Percentiles rank a stretch among this genome's conserved stretches.
Conservation (phyloP, 2,888 invertebrate species). For the Drosophila kambysellisi region DNA sequence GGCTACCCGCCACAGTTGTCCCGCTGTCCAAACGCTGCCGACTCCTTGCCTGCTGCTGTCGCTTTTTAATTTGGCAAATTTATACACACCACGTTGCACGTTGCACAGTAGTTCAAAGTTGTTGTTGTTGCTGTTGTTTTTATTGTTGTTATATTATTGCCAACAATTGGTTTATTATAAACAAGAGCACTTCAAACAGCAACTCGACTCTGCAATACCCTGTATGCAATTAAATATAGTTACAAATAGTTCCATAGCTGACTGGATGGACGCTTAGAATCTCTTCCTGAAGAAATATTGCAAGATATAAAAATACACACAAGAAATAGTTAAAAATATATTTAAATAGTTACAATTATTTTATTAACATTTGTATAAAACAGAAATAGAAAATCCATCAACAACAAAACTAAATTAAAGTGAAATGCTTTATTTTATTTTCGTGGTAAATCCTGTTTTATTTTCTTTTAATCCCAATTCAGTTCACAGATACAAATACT, state of each 20-base stretch:
- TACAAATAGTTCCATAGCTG: not conserved
- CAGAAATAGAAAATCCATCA: not conserved
- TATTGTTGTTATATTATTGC: constrained; percentile 41
- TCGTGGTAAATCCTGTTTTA: not conserved
- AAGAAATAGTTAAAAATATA: not conserved
- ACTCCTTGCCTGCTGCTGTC: constrained; percentile 50
- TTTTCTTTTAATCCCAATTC: not conserved
- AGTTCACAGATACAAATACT: not conserved
- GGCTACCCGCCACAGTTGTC: constrained; percentile 45
- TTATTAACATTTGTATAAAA: not conserved
- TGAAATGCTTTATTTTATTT: not conserved
- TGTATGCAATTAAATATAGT: not conserved
- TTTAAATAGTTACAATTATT: not conserved
- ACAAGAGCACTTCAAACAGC: not conserved
- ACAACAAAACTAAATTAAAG: too few relatives aligned
- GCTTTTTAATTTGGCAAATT: constrained; percentile 82
- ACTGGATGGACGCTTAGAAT: not conserved
- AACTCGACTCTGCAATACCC: constrained; percentile 12
- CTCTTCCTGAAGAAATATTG: not conserved
- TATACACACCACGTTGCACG: constrained; percentile 73
- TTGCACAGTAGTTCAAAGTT: constrained; percentile 70
- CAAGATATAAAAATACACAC: too few relatives aligned
- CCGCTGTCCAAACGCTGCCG: constrained; percentile 22
- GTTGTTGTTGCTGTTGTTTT: constrained; percentile 43
- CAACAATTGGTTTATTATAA: constrained; percentile 51